A percentile compares a stretch with the other conserved stretches of the same genome.
Evolutionary conservation across 2,113 vertebrate species (phyloP).

Genomic region (Pristiophorus japonicus): DNA sequence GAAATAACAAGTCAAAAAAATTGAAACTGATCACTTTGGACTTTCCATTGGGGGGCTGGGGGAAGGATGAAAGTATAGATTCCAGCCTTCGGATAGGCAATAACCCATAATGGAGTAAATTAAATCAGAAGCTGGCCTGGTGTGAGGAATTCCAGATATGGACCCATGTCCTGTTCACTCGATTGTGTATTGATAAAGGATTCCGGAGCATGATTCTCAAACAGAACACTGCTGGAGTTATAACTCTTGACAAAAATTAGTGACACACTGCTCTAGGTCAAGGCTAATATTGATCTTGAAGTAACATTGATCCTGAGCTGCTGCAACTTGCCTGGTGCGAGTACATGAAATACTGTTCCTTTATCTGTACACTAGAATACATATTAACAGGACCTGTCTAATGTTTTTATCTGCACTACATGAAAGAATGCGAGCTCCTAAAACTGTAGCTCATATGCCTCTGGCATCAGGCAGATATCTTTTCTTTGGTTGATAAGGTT

Average conservation of each 20-base stretch:
- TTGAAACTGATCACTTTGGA: not conserved
- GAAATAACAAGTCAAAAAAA: not conserved
- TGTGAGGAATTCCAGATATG: not conserved
- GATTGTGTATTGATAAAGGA: not conserved
- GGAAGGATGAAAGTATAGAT: not conserved
- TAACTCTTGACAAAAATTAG: not conserved
- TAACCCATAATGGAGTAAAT: not conserved
- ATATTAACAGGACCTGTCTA: not conserved
- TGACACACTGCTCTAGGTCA: not conserved
- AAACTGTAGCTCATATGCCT: not conserved
- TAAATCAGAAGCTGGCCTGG: not conserved
- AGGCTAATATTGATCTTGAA: not conserved
- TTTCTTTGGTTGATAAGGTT: not conserved
- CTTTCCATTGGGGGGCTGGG: not conserved
- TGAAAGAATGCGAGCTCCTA: not conserved
- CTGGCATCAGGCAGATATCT: not conserved
- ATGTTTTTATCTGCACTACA: not conserved
- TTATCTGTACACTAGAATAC: not conserved
- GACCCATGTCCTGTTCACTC: not conserved
- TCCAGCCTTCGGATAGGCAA: not conserved
- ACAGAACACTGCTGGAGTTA: not conserved
- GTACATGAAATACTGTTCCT: not conserved
- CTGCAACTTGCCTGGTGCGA: not conserved
- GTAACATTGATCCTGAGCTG: slow-evolving; percentile 2
- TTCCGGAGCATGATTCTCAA: not conserved